A percentile compares a stretch with the other conserved stretches of the same genome.
phyloP scores from a whole-genome alignment of 2,797 vertebrate species.

The Aldrovandia affinis region DNA sequence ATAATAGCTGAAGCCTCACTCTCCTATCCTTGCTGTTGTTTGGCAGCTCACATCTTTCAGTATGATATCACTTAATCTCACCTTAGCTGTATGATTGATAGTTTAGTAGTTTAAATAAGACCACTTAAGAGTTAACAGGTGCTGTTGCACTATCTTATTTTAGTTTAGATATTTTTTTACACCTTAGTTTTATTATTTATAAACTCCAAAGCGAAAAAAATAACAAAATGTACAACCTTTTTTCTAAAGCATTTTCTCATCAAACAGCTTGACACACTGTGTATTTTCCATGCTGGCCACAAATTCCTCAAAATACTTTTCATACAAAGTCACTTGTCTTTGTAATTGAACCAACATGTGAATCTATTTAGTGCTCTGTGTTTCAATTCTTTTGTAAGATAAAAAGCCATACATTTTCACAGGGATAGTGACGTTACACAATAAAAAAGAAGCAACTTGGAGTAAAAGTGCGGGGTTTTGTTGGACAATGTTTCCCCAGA shows the following conservation, averaged over 20 bases:
- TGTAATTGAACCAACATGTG: neutral
- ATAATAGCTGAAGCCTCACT: no score
- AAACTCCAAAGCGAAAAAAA: neutral
- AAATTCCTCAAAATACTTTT: neutral
- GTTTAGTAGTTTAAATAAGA: no score
- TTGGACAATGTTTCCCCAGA: neutral
- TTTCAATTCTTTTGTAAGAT: neutral
- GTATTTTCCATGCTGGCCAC: neutral
- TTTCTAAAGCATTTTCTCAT: neutral
- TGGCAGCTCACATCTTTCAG: no score
- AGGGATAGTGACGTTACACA: neutral
- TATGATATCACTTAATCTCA: no score
- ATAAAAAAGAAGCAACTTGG: neutral
- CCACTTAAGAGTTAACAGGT: no score
- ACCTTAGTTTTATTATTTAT: neutral
- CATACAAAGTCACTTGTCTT: neutral
- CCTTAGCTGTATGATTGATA: no score
- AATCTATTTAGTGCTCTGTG: neutral
- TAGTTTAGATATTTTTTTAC: no score
- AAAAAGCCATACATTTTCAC: neutral
- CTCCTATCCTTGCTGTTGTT: no score
- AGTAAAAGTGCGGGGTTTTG: neutral
- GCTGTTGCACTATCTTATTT: no score
- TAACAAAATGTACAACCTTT: neutral
- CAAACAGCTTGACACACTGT: no score